Conservation (phyloP, 2,113 vertebrate species). For the Hucho hucho region DNA sequence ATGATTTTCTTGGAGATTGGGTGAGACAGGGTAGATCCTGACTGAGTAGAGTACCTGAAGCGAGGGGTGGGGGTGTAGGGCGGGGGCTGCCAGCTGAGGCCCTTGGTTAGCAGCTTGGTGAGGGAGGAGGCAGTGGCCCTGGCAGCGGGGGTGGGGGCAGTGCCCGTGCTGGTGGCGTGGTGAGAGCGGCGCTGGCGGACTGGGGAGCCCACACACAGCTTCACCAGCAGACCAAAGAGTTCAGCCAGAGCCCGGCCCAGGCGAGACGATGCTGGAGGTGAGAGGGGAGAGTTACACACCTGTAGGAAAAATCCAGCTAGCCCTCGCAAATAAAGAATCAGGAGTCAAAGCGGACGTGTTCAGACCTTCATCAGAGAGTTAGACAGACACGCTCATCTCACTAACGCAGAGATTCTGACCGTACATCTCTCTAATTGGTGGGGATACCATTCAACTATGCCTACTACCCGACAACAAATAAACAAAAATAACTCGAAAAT, state of each 20-base stretch:
- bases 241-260: slow-evolving; percentile 89
- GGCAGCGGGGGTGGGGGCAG: slow-evolving; percentile 89
- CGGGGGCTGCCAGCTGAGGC: slow-evolving; percentile 91
- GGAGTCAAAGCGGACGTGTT: too few relatives aligned
- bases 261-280: slow-evolving; percentile 83
- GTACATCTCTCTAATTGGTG: too few relatives aligned
- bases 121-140: slow-evolving; percentile 89
- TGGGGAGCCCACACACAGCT: slow-evolving; percentile 91
- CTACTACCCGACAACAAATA: background rate
- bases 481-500: background rate
- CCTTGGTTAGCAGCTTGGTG: slow-evolving; percentile 90
- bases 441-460: too few relatives aligned
- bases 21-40: too few relatives aligned
- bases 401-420: too few relatives aligned
- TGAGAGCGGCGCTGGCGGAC: slow-evolving; percentile 90
- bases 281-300: background rate
- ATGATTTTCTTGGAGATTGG: too few relatives aligned
- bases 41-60: slow-evolving; percentile 78
- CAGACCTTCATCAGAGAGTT: background rate
- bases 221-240: slow-evolving; percentile 89
- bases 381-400: background rate
- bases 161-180: slow-evolving; percentile 89
- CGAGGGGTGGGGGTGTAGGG: slow-evolving; percentile 91
- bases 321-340: too few relatives aligned
- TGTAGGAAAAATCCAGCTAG: background rate